phyloP scores from a whole-genome alignment of 1,140 invertebrate species.

The Coenobita brevimanus region DNA sequence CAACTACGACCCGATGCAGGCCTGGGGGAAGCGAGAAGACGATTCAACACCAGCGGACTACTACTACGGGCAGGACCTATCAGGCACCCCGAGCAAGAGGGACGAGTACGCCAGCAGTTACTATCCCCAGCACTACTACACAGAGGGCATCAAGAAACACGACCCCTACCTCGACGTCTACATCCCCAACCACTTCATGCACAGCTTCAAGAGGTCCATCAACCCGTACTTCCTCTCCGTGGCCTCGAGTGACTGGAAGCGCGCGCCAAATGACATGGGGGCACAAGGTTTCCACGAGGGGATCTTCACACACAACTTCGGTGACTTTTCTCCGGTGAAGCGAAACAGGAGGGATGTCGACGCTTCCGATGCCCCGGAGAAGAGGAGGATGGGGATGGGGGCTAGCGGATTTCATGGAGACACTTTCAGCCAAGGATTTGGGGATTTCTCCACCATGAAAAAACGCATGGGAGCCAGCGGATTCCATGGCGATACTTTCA shows the following conservation, averaged over 20 bases:
- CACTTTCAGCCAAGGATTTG: constrained; percentile 73
- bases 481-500: constrained; percentile 74
- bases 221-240: constrained; percentile 43
- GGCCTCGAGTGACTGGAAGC: constrained; percentile 60
- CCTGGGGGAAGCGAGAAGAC: constrained; percentile 49
- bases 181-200: constrained; percentile 62
- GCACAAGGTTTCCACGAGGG: constrained; percentile 76
- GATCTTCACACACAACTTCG: constrained; percentile 75
- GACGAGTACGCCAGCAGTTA: background rate
- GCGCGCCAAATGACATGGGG: constrained; percentile 69
- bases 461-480: constrained; percentile 75
- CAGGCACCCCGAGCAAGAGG: background rate
- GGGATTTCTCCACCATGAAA: constrained; percentile 74
- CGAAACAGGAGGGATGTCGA: constrained; percentile 74
- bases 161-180: constrained; percentile 61
- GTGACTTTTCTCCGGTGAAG: constrained; percentile 74
- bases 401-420: constrained; percentile 72
- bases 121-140: constrained; percentile 14
- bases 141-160: constrained; percentile 35
- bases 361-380: constrained; percentile 17
- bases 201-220: constrained; percentile 60
- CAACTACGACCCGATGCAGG: constrained; percentile 49
- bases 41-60: background rate
- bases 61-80: background rate
- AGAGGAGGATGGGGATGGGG: constrained; percentile 71